phyloP scores from a whole-genome alignment of 1,140 invertebrate species.

The Camponotus vicinus region DNA sequence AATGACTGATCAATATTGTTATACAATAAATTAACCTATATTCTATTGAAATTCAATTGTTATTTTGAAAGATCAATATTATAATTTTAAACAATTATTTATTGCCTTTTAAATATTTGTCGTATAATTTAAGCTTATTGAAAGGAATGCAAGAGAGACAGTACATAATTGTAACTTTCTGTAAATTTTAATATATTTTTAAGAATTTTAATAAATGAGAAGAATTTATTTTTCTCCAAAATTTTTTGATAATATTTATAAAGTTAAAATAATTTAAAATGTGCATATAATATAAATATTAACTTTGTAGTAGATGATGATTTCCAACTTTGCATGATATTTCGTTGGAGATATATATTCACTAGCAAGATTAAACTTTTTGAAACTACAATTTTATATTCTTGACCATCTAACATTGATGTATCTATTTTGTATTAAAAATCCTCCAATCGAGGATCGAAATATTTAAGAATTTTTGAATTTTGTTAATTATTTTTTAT shows the following conservation, averaged over 20 bases:
- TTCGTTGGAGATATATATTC: no score
- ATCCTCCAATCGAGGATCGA: no score
- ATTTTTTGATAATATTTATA: not conserved
- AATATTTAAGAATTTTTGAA: no score
- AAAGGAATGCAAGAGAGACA: not conserved
- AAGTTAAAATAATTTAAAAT: constrained; percentile 1
- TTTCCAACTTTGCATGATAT: no score
- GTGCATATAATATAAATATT: not conserved
- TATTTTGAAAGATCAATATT: not conserved
- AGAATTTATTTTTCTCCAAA: not conserved
- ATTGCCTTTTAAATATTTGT: not conserved
- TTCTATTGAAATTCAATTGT: not conserved
- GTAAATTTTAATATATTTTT: not conserved
- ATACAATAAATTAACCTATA: constrained; percentile 13
- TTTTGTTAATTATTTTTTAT: no score
- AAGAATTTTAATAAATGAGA: not conserved
- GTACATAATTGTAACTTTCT: no score
- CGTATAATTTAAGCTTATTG: not conserved
- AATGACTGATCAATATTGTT: not conserved
- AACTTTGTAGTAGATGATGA: not conserved
- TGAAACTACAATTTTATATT: no score
- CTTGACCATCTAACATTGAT: no score
- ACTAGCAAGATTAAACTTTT: no score
- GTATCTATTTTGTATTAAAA: no score
- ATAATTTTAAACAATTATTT: not conserved